These are phyloP conservation scores for Micronycteris hirsuta DNA, from an alignment of 2,113 vertebrate species.

Conservation along the genomic window DNA sequence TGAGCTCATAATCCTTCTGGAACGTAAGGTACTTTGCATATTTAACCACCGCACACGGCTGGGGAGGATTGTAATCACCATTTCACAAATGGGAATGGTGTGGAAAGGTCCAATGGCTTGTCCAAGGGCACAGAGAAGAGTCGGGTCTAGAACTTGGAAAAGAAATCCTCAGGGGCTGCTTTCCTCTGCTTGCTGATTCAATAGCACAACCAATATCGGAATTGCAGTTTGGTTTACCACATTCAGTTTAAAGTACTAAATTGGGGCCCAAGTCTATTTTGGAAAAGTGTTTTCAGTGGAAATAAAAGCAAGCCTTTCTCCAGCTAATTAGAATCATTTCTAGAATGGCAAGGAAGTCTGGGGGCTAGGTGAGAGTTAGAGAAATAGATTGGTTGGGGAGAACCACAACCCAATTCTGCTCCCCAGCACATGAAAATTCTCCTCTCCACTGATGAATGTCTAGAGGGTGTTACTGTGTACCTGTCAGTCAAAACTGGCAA, in stretches of 20 bases:
- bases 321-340: background rate
- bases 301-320: background rate
- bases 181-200: background rate
- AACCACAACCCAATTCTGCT: background rate
- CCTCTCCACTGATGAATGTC: background rate
- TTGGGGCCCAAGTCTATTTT: background rate
- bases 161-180: background rate
- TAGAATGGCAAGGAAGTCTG: background rate
- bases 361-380: background rate
- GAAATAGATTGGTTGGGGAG: background rate
- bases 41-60: slow-evolving; percentile 49
- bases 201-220: background rate
- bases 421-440: background rate
- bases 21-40: slow-evolving; percentile 70
- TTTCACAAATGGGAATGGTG: slow-evolving; percentile 35
- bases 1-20: slow-evolving; percentile 68
- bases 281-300: background rate
- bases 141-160: background rate
- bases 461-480: background rate
- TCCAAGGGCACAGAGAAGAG: slow-evolving; percentile 43
- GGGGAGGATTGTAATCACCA: slow-evolving; percentile 47
- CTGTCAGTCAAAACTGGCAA: background rate
- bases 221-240: background rate
- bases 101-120: slow-evolving; percentile 32
- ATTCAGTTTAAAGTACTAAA: background rate